Base-by-base conservation (phyloP, 2,113 vertebrate species). In the Rhinolophus sinicus region DNA sequence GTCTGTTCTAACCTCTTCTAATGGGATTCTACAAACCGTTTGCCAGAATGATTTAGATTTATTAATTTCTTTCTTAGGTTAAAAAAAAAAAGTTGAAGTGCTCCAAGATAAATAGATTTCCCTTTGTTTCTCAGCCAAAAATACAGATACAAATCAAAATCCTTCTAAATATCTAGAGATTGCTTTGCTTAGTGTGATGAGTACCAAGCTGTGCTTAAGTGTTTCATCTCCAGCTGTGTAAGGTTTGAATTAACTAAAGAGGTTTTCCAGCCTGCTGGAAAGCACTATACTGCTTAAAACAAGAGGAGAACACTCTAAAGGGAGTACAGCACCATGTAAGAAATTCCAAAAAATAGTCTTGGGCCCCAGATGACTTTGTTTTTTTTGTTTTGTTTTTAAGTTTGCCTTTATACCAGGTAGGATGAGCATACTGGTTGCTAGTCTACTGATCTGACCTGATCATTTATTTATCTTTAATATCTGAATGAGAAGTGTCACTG, bases 141-240 rank as follows among this genome's bases (percentile, higher is more conserved):
- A 28, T 76, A 87, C 24, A 78, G 52, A 81, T 69, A 84, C 54
- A 72, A 96, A 91, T 95, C 3, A 94, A 80, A 95, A 58, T 26
- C 54, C 30, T 95, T 62, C 47, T 65, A 88, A 89, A 65, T 89
- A 47, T 83, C 24, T 52, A 60, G 84, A 84, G 90, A 52, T 47
- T 56, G 6, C 38, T 73, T 83, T 78, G 44, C 28, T 82, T 35
- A 6, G 30, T 47, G 24, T 75, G 40, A 28, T 65, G 38, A 72
- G 15, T n/a, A 78, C 10, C 40, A 69, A 80, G 78, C 35, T 86
- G 44, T 77, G 67, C 14, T n/a, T 22, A 13, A 72, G 38, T 35
- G 33, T 85, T 95, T 47, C 33, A 1, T 76, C 10, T 40, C 58
- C 6, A 83, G 30, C 35, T 64, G 3, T 28, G 6, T n/a, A 33